Conservation (phyloP, 2,797 vertebrate species). For the Schizothorax lantsangensis region DNA sequence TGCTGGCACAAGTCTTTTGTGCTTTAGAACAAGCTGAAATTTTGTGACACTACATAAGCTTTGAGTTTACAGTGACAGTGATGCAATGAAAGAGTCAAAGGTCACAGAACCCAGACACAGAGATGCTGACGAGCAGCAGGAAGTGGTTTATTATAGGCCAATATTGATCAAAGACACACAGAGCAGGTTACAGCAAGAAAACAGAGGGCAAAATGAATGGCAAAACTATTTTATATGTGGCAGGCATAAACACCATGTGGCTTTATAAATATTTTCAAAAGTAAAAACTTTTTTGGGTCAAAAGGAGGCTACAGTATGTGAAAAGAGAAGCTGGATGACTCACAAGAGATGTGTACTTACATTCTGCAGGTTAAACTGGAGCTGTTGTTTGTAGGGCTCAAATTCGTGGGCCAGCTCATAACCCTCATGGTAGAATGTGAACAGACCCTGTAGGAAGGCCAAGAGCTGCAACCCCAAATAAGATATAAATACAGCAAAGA, state of each 20-base stretch:
- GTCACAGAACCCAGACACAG: constrained; percentile 5
- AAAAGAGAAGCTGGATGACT: constrained; percentile 11
- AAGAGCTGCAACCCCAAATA: constrained; percentile 81
- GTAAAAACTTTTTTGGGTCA: background rate
- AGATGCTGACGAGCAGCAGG: constrained; percentile 29
- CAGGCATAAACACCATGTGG: background rate
- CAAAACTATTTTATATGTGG: background rate
- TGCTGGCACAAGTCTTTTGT: background rate
- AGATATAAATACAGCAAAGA: constrained; percentile 24
- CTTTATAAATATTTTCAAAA: background rate
- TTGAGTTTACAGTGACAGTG: constrained; percentile 20
- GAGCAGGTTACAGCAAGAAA: background rate
- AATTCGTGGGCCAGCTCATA: constrained; percentile 96
- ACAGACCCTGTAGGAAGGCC: constrained; percentile 97
- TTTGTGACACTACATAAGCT: background rate
- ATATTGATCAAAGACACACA: constrained; percentile 28
- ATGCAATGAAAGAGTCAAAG: constrained; percentile 13
- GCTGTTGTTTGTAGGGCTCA: constrained; percentile 95
- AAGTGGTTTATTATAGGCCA: constrained; percentile 20
- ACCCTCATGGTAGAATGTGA: constrained; percentile 98
- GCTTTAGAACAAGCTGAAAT: background rate
- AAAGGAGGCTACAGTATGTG: background rate
- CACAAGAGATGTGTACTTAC: constrained; percentile 77
- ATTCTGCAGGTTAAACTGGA: constrained; percentile 98
- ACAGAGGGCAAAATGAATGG: background rate